Percentiles rank a stretch among this genome's conserved stretches.
phyloP scores from a whole-genome alignment of 2,888 invertebrate genomes.

The Epinotia demarniana region DNA sequence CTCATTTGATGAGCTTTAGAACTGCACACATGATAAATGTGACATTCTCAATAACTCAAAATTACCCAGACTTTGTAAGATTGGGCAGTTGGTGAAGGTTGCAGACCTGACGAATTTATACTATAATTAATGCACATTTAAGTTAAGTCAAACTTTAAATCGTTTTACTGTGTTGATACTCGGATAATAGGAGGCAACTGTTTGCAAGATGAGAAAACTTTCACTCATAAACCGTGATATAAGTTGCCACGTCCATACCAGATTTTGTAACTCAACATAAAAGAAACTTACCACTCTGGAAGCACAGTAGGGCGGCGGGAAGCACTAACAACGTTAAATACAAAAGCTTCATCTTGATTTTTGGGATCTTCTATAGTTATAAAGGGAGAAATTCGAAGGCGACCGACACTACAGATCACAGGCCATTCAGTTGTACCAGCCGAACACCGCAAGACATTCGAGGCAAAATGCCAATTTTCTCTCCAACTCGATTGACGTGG shows the following conservation, averaged over 20 bases:
- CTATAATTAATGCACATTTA: background rate
- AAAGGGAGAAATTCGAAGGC: constrained; percentile 58
- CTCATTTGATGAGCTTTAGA: background rate
- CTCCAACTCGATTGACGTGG: constrained; percentile 85
- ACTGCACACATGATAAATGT: background rate
- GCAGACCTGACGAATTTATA: background rate
- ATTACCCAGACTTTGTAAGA: constrained; percentile 29
- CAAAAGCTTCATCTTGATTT: constrained; percentile 87
- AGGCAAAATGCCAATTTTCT: constrained; percentile 78
- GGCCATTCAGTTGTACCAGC: constrained; percentile 77
- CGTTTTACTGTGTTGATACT: background rate
- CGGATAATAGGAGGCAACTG: constrained; percentile 22
- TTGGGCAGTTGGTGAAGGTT: constrained; percentile 28
- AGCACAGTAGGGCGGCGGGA: constrained; percentile 88
- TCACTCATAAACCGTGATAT: constrained; percentile 63
- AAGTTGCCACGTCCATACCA: constrained; percentile 76
- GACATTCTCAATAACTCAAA: background rate
- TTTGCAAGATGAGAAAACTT: constrained; percentile 51
- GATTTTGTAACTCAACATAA: constrained; percentile 54
- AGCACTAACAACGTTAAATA: constrained; percentile 87
- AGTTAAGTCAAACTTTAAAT: background rate
- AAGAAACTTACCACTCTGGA: constrained; percentile 88
- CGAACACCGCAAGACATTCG: constrained; percentile 66
- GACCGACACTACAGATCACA: constrained; percentile 64
- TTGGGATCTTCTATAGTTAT: constrained; percentile 53